Evolutionary conservation across 2,797 vertebrate genomes (phyloP).

Genomic region (Argentina silus): DNA sequence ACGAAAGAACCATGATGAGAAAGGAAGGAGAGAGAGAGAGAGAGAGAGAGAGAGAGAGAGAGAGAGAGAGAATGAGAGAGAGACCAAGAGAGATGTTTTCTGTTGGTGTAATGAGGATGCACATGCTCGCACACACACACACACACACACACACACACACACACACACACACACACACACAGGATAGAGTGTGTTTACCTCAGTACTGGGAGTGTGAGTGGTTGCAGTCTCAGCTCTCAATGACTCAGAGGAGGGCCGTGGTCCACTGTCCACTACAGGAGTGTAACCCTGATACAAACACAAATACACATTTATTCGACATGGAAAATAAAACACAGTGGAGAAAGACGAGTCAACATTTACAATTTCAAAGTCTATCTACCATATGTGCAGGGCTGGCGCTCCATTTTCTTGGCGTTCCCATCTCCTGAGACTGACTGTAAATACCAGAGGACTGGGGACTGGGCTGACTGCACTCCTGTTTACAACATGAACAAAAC

Average conservation of each 20-base stretch:
- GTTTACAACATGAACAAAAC: slow-evolving; percentile 19
- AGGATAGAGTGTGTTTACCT: slow-evolving; percentile 46
- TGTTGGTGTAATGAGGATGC: background rate
- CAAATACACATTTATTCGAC: background rate
- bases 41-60: slow-evolving; percentile 8
- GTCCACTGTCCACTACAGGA: slow-evolving; percentile 36
- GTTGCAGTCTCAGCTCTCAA: slow-evolving; percentile 35
- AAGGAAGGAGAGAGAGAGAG: background rate
- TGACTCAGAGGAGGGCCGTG: slow-evolving; percentile 18
- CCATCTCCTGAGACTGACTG: slow-evolving; percentile 43
- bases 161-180: background rate
- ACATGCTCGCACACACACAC: background rate
- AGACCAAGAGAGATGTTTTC: background rate
- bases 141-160: background rate
- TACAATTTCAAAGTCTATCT: slow-evolving; percentile 16
- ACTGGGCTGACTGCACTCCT: slow-evolving; percentile 65
- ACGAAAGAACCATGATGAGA: too few relatives aligned
- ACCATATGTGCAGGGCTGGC: slow-evolving; percentile 64
- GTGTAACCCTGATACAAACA: slow-evolving; percentile 57
- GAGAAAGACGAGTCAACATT: background rate
- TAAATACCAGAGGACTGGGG: slow-evolving; percentile 47
- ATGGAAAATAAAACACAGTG: background rate
- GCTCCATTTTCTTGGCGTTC: slow-evolving; percentile 67
- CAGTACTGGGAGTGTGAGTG: slow-evolving; percentile 30
- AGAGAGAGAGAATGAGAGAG: background rate